phyloP scores from a whole-genome alignment of 2,888 invertebrate species.

The Pyrrhia umbra region DNA sequence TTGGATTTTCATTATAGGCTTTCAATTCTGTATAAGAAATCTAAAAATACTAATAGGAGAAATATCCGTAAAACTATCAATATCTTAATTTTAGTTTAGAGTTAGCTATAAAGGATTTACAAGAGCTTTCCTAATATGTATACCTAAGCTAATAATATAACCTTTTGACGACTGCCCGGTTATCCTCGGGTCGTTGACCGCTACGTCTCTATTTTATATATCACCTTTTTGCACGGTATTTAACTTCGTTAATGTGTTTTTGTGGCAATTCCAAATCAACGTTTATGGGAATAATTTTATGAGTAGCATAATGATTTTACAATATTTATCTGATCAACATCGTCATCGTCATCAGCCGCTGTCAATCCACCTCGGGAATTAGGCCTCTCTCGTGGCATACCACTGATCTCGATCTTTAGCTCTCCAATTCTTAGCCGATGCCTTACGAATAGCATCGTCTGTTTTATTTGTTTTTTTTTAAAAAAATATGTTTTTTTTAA shows the following conservation, averaged over 20 bases:
- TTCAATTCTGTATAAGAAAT: no score
- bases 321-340: not conserved
- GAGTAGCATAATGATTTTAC: not conserved
- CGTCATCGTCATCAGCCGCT: not conserved
- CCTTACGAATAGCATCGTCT: no score
- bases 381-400: not conserved
- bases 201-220: not conserved
- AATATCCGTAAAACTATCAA: not conserved
- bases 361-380: not conserved
- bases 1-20: no score
- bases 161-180: conserved; percentile 12
- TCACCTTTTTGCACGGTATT: conserved; percentile 14
- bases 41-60: not conserved
- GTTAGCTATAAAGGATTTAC: not conserved
- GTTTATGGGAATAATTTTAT: not conserved
- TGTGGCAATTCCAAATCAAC: not conserved
- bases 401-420: not conserved
- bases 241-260: conserved; percentile 4
- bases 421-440: no score
- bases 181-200: conserved; percentile 14
- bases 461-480: no score
- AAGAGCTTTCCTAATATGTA: not conserved
- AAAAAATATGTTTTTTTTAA: no score
- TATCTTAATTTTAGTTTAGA: no score
- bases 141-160: not conserved